Evolutionary conservation across 2,797 vertebrate genomes (phyloP).

Genomic region (Cyclura pinguis): DNA sequence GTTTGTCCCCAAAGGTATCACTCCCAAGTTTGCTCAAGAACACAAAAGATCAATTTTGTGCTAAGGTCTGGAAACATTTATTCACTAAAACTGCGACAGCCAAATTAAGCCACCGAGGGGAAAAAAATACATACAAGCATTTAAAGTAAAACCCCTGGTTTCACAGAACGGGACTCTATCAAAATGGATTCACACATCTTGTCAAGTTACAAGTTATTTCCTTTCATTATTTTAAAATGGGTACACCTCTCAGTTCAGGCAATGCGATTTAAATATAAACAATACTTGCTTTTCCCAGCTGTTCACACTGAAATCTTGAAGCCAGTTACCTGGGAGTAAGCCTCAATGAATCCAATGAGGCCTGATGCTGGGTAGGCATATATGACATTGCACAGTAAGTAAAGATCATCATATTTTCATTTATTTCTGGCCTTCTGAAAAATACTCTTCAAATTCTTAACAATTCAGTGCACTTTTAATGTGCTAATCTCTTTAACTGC

Average conservation of each 20-base stretch:
- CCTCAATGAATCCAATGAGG: background rate
- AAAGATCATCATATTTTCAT: background rate
- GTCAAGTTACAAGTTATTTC: background rate
- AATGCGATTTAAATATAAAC: background rate
- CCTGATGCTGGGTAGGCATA: background rate
- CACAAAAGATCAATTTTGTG: background rate
- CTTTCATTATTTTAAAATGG: background rate
- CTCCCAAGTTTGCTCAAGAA: background rate
- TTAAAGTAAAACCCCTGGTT: background rate
- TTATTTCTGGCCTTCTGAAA: background rate
- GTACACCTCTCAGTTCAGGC: background rate
- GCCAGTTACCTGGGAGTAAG: background rate
- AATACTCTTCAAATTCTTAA: background rate
- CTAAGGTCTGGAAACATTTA: background rate
- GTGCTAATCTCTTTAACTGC: background rate
- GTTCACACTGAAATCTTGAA: too few species aligned
- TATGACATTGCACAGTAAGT: background rate
- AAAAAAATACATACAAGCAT: background rate
- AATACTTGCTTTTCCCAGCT: too few species aligned
- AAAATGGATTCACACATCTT: background rate
- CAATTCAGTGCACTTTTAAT: background rate
- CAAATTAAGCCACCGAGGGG: background rate
- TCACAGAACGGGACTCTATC: background rate
- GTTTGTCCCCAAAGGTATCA: background rate
- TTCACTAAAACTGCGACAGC: background rate